Conservation (phyloP, 2,888 invertebrate species). For the Tenthredo distinguenda region DNA sequence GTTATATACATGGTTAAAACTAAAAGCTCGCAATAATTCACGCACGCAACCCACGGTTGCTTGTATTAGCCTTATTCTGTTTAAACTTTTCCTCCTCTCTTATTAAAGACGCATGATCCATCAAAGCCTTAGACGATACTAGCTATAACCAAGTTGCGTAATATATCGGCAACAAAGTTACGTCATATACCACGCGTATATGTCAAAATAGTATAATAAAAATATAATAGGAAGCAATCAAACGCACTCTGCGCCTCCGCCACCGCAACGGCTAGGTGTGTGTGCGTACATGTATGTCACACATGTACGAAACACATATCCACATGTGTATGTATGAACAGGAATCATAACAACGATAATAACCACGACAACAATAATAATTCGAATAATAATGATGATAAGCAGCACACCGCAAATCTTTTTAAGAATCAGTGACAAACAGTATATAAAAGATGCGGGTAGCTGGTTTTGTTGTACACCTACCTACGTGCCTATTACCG, state of each 20-base stretch:
- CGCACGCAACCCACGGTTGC: background rate
- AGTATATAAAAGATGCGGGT: slow-evolving; percentile 5
- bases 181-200: background rate
- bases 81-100: background rate
- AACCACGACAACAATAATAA: background rate
- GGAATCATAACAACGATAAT: background rate
- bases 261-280: too few relatives aligned
- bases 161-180: background rate
- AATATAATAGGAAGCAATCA: background rate
- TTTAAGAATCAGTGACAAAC: background rate
- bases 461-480: background rate
- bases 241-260: too few relatives aligned
- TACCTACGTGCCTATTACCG: background rate
- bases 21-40: background rate
- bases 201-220: background rate
- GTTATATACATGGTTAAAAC: background rate
- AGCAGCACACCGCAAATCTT: slow-evolving; percentile 8
- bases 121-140: background rate
- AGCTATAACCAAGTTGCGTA: slow-evolving; percentile 1
- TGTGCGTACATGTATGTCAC: too few relatives aligned
- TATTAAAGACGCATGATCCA: background rate
- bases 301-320: too few relatives aligned
- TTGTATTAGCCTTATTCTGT: background rate
- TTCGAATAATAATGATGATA: background rate
- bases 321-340: too few relatives aligned